Base-by-base conservation (phyloP, 53 echinoderm and acorn worm species). In the Paracentrotus lividus region DNA sequence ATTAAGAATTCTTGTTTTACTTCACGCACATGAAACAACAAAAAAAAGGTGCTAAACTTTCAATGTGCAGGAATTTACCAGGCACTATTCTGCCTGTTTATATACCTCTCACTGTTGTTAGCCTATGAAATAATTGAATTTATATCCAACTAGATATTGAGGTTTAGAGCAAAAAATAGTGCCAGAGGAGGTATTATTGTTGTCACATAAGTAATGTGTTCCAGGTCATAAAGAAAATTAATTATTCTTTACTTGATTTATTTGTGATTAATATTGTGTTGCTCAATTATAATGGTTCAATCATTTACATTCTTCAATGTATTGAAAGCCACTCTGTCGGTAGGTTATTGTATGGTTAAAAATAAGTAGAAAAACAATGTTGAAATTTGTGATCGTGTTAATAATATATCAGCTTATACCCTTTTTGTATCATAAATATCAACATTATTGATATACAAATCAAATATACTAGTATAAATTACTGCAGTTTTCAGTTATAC, bases 1-100 rank as follows among this genome's bases (percentile, higher is more conserved):
- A 10, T 16, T 38, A 40, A n/a, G n/a, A n/a, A 18, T 77, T 14
- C 45, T 81, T 45, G 44, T 78, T 78, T n/a, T 81, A 8, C 38
- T n/a, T 81, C 81, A 81, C 47, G 81, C 81, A 47, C 81, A n/a
- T 21, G 81, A 81, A 47, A 45, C 47, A 47, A 47, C 49, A n/a
- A n/a, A 72, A 43, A 81, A 81, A 81, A 81, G 81, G 81, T 81
- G 81, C 81, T 81, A 81, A 81, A 2, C 26, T 47, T 81, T 44
- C 18, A 81, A 81, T 45, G 47, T 76, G 42, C 23, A 42, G 76
- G 42, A 20, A 8, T 81, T 72, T n/a, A n/a, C 3, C 10, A 47
- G 44, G 24, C 33, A 45, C 47, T 45, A 44, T 45, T 20, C 10
- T 81, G 45, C 81, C 81, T 27, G 47, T 81, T 81, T 45, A 47